Evolutionary conservation across 2,797 vertebrate genomes (phyloP), one percentile per base, ranked within the genome.

Genomic region (Fistularia commersonii): DNA sequence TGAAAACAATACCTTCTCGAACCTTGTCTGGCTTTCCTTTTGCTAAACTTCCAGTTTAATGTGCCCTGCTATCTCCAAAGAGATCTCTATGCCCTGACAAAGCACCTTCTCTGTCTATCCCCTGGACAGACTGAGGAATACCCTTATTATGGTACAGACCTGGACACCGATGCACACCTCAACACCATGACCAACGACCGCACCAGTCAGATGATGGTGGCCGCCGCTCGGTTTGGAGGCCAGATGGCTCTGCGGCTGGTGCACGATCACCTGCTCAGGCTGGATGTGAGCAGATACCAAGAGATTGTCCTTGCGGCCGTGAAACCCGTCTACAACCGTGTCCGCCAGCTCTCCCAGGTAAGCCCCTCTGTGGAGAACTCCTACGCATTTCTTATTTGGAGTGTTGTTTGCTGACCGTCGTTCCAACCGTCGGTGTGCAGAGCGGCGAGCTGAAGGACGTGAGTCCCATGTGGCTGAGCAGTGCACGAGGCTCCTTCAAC

Each of bases 221-320:
- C 62, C 15, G 94, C 91, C 1, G 90, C 92, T 0, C 89, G 91
- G 79, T 72, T 97, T 5, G 93, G 94, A 1, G 94, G 92, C 5
- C 92, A 88, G 34, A 81, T 98, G 77, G 83, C 92, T 1, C 82
- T 98, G 11, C 88, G 90, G 7, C 79, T 98, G 39, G 91, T 90
- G 32, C 89, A 95, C 8, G 86, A 94, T 60, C 86, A 89, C 45
- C 70, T 93, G 49, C 72, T 99, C 37, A 76, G 49, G 45, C 82
- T 99, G 70, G 92, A 96, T 12, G 87, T 91, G 4, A 70, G 61
- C 0, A 70, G 67, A 23, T 98, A 98, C 8, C 5, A 11, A 5
- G 1, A 0, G 0, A 47, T 84, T 47, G 0, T 92, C 35, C 6
- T 0, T 7, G 5, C 2, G 0, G 41, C 57, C 0, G 62, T 91